Evolutionary conservation across 1,140 invertebrate genomes (phyloP), one percentile per base, ranked within the genome.

Genomic region (Diabrotica undecimpunctata): DNA sequence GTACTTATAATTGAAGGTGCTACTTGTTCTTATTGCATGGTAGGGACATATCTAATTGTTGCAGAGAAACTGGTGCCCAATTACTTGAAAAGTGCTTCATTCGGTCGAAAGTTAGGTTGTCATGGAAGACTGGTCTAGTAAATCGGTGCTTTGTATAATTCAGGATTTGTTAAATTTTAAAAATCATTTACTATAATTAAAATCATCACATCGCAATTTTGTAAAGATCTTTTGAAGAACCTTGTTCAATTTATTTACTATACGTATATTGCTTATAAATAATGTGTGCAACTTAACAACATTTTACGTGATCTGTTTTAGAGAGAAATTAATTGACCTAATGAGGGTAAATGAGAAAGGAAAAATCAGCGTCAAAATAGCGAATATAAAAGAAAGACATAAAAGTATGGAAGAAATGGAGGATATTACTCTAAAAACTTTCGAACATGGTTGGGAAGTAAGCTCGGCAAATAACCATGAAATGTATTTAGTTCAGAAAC

Each of bases 331-430:
- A 8, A 46, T 46, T 7, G 39, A 46, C 11, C 7, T 8, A 46
- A 7, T 8, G 11, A 46, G 11, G 11, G 11, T 46, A 46, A 46
- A 46, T 10, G 7, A 46, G 11, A 46, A 46, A 46, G 39, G 39
- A 46, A 46, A 46, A 46, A n/a, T 66, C 6, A 12, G 38, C 39
- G 53, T 12, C 10, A 66, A 66, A 41, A n/a, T 66, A 35, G 25
- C 37, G 35, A 54, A 64, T 11, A 10, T 63, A 7, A 10, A 61
- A 55, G 9, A 8, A 64, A 50, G 61, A 52, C 66, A 67, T 37
- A 62, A 64, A 58, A 38, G 7, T n/a, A 63, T 52, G 14, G 8
- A 36, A 52, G 51, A 5, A 52, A 12, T 67, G 46, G 55, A 64
- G 58, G n/a, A 14, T 8, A 63, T 51, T 63, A 46, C 50, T 52